Evolutionary conservation across 2,888 invertebrate genomes (phyloP), one percentile per base, ranked within the genome.

Genomic region (Abscondita cerata): DNA sequence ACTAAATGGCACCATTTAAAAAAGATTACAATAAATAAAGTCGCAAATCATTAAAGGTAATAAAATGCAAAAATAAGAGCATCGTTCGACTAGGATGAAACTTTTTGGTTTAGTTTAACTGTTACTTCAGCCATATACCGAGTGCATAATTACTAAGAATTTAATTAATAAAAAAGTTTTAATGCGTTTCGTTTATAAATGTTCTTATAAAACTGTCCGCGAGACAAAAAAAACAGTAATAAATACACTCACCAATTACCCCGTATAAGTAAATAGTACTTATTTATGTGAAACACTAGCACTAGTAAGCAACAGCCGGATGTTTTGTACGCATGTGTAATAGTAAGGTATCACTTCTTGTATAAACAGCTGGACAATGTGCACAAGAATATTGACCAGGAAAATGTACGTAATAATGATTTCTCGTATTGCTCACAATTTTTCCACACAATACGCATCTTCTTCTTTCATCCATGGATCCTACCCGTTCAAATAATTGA

Each of bases 351-450:
- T 85, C 85, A 77, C 84, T 85, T 65, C 85, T 81, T 67, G 85
- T 85, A 76, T 85, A 85, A 68, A 85, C 84, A 63, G 85, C 84
- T 59, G 84, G 84, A 76, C 85, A 85, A 73, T 84, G 81, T 67
- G 82, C 77, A 76, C 85, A 85, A 70, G 84, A 82, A 73, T 85
- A 85, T 72, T 84, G 84, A 68, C 85, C 85, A 67, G 85, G 85
- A 73, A 84, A 85, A 77, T 85, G 85, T 68, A 85, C 85, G 77
- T 85, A 85, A 79, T 85, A 85, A 76, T 85, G 85, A 78, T 85
- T 85, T 71, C 85, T 81, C 64, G 85, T 84, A 78, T 86, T 85
- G 80, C 85, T 84, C 70, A 86, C 85, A 73, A 85, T 83, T 81
- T 85, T 86, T 72, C 85, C 85, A 79, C 85, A 86, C 75, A 85